Evolutionary conservation across 2,888 invertebrate species (phyloP), one percentile per base, ranked within the genome.

Genomic region (Tachina fera): DNA sequence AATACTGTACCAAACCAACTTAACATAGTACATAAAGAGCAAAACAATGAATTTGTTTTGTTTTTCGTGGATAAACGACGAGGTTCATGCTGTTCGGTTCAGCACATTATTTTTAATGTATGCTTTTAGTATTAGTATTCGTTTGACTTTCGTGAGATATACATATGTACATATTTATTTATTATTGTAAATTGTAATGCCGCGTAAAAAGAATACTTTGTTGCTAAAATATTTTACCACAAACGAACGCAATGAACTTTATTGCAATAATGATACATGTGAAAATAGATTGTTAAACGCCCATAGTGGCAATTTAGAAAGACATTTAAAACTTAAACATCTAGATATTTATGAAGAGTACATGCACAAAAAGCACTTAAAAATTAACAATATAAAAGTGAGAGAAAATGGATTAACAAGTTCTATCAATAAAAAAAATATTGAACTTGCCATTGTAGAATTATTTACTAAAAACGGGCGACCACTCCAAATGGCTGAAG

Each of bases 151-250:
- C 14, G 49, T 49, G 49, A 6, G 14, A 5, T 49, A 8, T 49
- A n/a, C 31, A 8, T 49, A n/a, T 6, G 4, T 5, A 31, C 31
- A 6, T 5, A 31, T 8, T 49, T 56, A 2, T 56, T 56, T 16
- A 16, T 56, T 22, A 11, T 9, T 16, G n/a, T n/a, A n/a, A 16
- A 16, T 56, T 56, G 22, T 22, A 56, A 56, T 56, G 8, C 22
- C 56, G 9, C 56, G 56, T 56, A n/a, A n/a, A 56, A 56, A n/a
- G 22, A 56, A 56, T 56, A n/a, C 19, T n/a, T 56, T 56, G 22
- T 56, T 56, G 9, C 11, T 16, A 56, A 22, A 11, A 19, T 19
- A 2, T 13, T 56, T 19, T 56, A 10, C 22, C 9, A 16, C 56
- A 56, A 56, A 56, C 10, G 22, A 56, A 56, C n/a, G 19, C 10